phyloP scores from a whole-genome alignment of 2,797 vertebrate genomes.

The Lithobates pipiens region DNA sequence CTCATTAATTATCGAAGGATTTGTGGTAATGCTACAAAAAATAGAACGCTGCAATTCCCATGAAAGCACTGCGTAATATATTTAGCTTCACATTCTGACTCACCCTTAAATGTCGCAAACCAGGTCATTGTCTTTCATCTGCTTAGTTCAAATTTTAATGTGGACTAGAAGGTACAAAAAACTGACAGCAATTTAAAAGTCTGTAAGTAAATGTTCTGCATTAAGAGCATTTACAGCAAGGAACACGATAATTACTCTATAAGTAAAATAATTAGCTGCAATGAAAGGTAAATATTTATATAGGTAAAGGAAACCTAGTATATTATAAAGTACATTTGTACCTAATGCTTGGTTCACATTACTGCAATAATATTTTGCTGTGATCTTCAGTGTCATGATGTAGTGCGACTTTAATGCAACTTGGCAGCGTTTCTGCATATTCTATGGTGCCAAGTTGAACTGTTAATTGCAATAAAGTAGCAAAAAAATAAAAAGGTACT shows the following conservation, averaged over 20 bases:
- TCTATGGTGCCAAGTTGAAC: no score
- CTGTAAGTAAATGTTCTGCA: constrained; percentile 13
- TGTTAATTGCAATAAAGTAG: no score
- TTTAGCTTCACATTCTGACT: constrained; percentile 39
- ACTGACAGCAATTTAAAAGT: background rate
- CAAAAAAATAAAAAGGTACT: no score
- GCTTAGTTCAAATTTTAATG: constrained; percentile 25
- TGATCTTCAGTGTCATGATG: no score
- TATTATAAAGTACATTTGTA: no score
- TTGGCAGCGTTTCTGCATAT: no score
- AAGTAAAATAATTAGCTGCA: background rate
- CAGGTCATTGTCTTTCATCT: constrained; percentile 27
- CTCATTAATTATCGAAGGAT: constrained; percentile 13
- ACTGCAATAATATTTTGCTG: no score
- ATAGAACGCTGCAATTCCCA: background rate
- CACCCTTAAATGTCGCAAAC: constrained; percentile 18
- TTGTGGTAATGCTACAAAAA: constrained; percentile 18
- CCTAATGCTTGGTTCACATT: no score
- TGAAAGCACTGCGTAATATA: constrained; percentile 5
- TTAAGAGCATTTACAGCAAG: background rate
- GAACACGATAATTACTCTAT: constrained; percentile 4
- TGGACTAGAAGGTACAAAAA: constrained; percentile 19
- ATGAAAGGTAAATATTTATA: background rate
- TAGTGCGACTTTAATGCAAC: no score
- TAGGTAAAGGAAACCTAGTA: no score